A percentile compares a stretch with the other conserved stretches of the same genome.
Conservation (phyloP, 2,113 vertebrate species). For the Pandion haliaetus region DNA sequence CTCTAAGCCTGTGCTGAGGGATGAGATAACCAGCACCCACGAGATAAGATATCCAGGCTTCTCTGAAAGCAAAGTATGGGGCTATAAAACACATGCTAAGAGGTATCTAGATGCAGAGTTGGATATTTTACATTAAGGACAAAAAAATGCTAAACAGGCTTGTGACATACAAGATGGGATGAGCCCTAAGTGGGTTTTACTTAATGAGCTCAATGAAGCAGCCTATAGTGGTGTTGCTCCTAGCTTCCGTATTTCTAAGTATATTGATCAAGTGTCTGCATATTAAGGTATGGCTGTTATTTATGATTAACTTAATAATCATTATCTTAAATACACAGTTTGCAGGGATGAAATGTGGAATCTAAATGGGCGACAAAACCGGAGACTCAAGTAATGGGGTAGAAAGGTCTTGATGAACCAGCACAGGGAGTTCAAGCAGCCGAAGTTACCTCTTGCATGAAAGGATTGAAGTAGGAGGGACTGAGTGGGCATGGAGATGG, state of each 20-base stretch:
- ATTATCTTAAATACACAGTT: neutral
- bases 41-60: neutral
- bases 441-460: neutral
- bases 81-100: neutral
- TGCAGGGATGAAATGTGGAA: neutral
- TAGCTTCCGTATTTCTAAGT: neutral
- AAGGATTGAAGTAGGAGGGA: neutral
- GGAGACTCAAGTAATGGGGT: neutral
- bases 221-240: neutral
- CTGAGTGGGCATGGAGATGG: neutral
- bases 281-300: neutral
- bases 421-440: neutral
- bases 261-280: neutral
- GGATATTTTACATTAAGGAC: neutral
- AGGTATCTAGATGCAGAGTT: neutral
- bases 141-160: neutral
- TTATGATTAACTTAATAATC: neutral
- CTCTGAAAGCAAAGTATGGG: neutral
- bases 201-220: neutral
- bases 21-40: neutral
- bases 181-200: neutral
- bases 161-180: neutral
- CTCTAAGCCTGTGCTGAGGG: neutral
- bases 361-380: neutral
- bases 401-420: neutral